Percentiles rank a stretch among this genome's conserved stretches.
phyloP scores from a whole-genome alignment of 2,113 vertebrate species.

The Echinops telfairi region DNA sequence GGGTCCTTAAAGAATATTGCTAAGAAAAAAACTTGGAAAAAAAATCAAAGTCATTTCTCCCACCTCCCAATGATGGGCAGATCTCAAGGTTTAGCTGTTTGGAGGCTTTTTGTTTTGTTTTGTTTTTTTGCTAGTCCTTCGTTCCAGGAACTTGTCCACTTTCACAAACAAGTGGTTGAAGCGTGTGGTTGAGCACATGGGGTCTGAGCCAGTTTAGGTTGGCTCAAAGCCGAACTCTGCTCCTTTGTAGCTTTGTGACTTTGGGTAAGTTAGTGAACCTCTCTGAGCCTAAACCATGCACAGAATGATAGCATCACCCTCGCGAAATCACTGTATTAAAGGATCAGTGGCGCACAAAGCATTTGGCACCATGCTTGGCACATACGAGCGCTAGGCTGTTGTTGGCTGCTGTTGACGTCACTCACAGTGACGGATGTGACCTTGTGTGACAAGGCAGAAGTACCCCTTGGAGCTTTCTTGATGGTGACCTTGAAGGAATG shows the following conservation, averaged over 20 bases:
- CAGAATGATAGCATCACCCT: neutral
- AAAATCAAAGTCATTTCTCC: neutral
- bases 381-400: neutral
- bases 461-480: neutral
- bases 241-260: neutral
- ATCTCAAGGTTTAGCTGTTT: neutral
- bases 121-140: neutral
- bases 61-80: neutral
- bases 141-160: neutral
- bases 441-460: neutral
- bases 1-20: neutral
- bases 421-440: no score
- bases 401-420: neutral
- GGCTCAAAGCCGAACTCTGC: neutral
- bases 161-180: neutral
- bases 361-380: neutral
- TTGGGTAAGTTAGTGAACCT: neutral
- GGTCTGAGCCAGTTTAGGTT: neutral
- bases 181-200: neutral
- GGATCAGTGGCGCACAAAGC: neutral
- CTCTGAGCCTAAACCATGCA: neutral
- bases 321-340: neutral
- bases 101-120: neutral
- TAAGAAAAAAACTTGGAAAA: slow-evolving; percentile 53
- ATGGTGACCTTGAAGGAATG: neutral